phyloP scores from a whole-genome alignment of 2,113 vertebrate genomes.

The Eidolon helvum region DNA sequence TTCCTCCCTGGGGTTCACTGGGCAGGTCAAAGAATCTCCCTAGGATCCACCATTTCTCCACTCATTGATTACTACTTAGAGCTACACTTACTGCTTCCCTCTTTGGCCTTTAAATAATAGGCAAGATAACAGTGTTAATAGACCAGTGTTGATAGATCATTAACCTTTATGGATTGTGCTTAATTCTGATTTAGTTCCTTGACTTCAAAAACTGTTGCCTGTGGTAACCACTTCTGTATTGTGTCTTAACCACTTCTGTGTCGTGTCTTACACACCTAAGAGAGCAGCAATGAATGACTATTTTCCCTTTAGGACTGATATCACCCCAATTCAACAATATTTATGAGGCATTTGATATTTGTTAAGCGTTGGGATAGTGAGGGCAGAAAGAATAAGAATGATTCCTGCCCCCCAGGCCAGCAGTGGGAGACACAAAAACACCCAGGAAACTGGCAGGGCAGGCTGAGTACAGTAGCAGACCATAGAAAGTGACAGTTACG shows the following conservation, averaged over 20 bases:
- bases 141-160: constrained; percentile 59
- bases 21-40: not conserved
- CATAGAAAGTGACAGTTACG: not conserved
- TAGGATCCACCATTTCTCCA: constrained; percentile 35
- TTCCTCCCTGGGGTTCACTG: not conserved
- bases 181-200: constrained; percentile 50
- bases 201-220: constrained; percentile 23
- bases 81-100: constrained; percentile 27
- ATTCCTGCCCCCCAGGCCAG: not conserved
- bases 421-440: not conserved
- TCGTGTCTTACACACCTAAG: constrained; percentile 40
- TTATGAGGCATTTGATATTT: not conserved
- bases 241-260: constrained; percentile 61
- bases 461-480: no score
- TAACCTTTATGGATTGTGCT: constrained; percentile 41
- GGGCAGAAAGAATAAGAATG: not conserved
- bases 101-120: not conserved
- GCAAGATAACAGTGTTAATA: constrained; percentile 70
- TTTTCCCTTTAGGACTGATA: not conserved
- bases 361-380: not conserved
- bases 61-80: not conserved
- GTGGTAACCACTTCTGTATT: constrained; percentile 52
- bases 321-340: not conserved
- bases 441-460: not conserved
- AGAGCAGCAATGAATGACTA: not conserved